Evolutionary conservation across 2,113 vertebrate genomes (phyloP).

Genomic region (Lampris megalopsis): DNA sequence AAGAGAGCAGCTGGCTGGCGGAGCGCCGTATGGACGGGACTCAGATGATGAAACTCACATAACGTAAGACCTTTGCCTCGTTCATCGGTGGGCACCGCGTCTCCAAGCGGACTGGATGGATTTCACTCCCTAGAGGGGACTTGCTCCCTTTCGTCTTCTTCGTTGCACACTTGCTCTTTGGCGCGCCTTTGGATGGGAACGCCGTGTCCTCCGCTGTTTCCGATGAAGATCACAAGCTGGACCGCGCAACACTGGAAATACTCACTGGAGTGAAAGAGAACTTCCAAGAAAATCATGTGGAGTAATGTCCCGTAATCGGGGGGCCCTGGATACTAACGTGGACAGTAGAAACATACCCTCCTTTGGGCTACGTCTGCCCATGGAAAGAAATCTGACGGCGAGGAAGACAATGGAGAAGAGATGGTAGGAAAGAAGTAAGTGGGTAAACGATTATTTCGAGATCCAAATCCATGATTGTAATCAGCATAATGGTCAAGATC

Average conservation of each 20-base stretch:
- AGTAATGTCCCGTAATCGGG: slow-evolving; percentile 24
- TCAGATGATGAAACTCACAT: neutral
- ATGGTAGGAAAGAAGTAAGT: slow-evolving; percentile 83
- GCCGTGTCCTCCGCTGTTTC: slow-evolving; percentile 64
- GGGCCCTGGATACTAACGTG: slow-evolving; percentile 18
- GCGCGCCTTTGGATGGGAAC: slow-evolving; percentile 47
- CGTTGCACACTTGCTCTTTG: slow-evolving; percentile 6
- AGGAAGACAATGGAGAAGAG: slow-evolving; percentile 65
- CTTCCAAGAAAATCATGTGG: slow-evolving; percentile 54
- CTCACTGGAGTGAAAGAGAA: slow-evolving; percentile 26
- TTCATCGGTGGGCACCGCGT: slow-evolving; percentile 15
- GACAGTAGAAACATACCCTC: slow-evolving; percentile 8
- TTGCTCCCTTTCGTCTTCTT: neutral
- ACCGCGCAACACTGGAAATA: neutral
- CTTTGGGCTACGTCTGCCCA: neutral
- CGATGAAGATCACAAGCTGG: slow-evolving; percentile 34
- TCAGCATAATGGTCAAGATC: too few species aligned
- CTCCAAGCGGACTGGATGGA: slow-evolving; percentile 38
- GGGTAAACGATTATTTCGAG: slow-evolving; percentile 11
- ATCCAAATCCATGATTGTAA: slow-evolving; percentile 10
- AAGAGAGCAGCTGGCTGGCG: slow-evolving; percentile 5
- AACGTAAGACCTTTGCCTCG: neutral
- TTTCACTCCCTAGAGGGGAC: slow-evolving; percentile 10
- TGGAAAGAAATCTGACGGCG: slow-evolving; percentile 55
- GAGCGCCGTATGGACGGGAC: neutral